A percentile compares a stretch with the other conserved stretches of the same genome.
These are phyloP conservation scores for Lonchura striata DNA, from an alignment of 2,113 vertebrate species.

Conservation along the genomic window DNA sequence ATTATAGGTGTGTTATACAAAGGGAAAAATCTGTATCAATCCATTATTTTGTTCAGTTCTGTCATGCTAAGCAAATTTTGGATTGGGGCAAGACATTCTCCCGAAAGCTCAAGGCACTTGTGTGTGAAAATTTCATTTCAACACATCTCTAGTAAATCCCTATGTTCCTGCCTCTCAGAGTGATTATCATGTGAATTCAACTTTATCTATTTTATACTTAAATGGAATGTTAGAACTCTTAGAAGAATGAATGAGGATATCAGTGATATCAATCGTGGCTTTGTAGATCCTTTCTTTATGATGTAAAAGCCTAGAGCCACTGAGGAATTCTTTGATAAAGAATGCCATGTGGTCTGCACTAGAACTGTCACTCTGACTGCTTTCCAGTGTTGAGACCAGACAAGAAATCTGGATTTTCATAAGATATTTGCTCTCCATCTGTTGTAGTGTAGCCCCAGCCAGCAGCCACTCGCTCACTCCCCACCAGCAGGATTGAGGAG, in stretches of 20 bases:
- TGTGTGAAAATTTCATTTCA: neutral
- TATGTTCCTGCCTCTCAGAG: neutral
- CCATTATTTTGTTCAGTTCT: neutral
- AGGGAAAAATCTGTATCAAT: neutral
- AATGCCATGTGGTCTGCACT: neutral
- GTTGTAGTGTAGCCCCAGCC: neutral
- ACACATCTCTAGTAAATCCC: neutral
- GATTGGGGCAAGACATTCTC: neutral
- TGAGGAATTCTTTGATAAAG: neutral
- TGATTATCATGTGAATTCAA: neutral
- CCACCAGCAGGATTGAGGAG: rapidly evolving
- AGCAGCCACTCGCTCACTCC: neutral
- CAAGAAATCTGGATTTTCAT: neutral
- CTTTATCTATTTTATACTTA: neutral
- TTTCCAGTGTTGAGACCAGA: neutral
- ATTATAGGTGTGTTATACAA: neutral
- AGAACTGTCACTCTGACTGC: neutral
- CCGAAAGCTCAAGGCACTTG: neutral
- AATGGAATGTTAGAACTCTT: neutral
- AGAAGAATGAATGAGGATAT: neutral
- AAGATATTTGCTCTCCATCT: neutral
- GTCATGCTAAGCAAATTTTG: neutral
- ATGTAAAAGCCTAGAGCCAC: neutral
- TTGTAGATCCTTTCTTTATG: neutral
- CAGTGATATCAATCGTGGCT: neutral